Conservation (phyloP, 1,140 invertebrate species). For the Drosophila rhopaloa region DNA sequence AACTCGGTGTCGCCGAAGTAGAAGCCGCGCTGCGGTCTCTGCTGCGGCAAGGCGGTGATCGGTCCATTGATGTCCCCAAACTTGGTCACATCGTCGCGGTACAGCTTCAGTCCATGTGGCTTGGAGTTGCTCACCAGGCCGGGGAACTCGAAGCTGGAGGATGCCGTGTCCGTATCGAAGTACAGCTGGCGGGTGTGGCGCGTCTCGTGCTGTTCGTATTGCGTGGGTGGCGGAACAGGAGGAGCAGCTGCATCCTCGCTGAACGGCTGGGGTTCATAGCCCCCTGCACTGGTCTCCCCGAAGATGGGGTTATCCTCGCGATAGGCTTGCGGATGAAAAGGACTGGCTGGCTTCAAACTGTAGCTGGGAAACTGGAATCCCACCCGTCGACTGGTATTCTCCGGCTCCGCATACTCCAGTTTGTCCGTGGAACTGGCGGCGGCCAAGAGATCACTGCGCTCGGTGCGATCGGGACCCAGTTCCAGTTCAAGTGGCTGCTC, state of each 20-base stretch:
- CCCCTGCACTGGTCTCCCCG: slow-evolving; percentile 56
- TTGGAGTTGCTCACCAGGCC: slow-evolving; percentile 73
- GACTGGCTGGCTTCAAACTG: slow-evolving; percentile 69
- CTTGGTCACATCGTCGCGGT: slow-evolving; percentile 83
- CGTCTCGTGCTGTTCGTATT: slow-evolving; percentile 62
- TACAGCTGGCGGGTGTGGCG: slow-evolving; percentile 73
- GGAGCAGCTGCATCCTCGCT: slow-evolving; percentile 57
- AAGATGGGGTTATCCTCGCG: slow-evolving; percentile 82
- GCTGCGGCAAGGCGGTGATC: slow-evolving; percentile 76
- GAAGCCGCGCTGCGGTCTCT: slow-evolving; percentile 66
- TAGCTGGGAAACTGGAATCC: slow-evolving; percentile 83
- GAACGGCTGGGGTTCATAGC: slow-evolving; percentile 54
- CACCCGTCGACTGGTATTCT: slow-evolving; percentile 74
- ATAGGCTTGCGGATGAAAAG: slow-evolving; percentile 81
- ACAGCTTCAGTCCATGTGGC: slow-evolving; percentile 74
- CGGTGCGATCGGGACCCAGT: slow-evolving; percentile 54
- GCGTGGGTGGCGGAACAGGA: slow-evolving; percentile 37
- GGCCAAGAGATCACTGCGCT: slow-evolving; percentile 67
- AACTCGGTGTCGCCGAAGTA: slow-evolving; percentile 79
- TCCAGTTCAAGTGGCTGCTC: slow-evolving; percentile 28
- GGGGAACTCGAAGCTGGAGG: slow-evolving; percentile 74
- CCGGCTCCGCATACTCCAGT: slow-evolving; percentile 60
- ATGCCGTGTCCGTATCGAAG: slow-evolving; percentile 63
- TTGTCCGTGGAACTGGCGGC: slow-evolving; percentile 65
- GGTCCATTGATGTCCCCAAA: slow-evolving; percentile 84